Conservation (phyloP, 2,113 vertebrate species). For the Rhinolophus ferrumequinum region DNA sequence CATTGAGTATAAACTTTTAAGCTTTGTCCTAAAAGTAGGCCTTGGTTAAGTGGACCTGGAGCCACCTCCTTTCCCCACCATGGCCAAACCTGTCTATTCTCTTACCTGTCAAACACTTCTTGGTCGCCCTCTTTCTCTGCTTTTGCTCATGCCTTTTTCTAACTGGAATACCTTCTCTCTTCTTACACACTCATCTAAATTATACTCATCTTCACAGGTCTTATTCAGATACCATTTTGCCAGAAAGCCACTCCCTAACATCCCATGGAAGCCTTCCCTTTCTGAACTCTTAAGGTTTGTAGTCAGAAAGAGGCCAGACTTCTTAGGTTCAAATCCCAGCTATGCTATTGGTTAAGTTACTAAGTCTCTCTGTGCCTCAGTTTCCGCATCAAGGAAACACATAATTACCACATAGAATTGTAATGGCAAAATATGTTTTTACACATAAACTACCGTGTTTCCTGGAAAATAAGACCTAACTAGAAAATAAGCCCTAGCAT, state of each 20-base stretch:
- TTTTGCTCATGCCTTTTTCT: not conserved
- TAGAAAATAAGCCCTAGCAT: no score
- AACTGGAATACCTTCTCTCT: not conserved
- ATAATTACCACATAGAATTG: not conserved
- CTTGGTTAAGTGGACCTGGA: not conserved
- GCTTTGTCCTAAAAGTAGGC: not conserved
- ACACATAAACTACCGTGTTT: not conserved
- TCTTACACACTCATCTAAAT: not conserved
- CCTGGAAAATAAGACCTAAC: no score
- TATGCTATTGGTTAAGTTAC: not conserved
- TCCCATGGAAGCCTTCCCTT: not conserved
- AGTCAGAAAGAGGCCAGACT: not conserved
- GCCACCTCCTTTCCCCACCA: not conserved
- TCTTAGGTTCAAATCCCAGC: not conserved
- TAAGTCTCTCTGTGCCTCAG: not conserved
- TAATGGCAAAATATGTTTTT: not conserved
- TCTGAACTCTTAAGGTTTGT: not conserved
- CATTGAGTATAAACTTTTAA: not conserved
- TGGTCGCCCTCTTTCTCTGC: not conserved
- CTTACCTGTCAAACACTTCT: not conserved
- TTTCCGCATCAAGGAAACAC: not conserved
- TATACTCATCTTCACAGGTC: not conserved
- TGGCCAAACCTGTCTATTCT: not conserved
- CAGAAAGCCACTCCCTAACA: not conserved
- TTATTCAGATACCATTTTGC: not conserved